Percentiles rank a stretch among this genome's conserved stretches.
Evolutionary conservation across 2,797 vertebrate genomes (phyloP).

Genomic region (Cetoscarus ocellatus): DNA sequence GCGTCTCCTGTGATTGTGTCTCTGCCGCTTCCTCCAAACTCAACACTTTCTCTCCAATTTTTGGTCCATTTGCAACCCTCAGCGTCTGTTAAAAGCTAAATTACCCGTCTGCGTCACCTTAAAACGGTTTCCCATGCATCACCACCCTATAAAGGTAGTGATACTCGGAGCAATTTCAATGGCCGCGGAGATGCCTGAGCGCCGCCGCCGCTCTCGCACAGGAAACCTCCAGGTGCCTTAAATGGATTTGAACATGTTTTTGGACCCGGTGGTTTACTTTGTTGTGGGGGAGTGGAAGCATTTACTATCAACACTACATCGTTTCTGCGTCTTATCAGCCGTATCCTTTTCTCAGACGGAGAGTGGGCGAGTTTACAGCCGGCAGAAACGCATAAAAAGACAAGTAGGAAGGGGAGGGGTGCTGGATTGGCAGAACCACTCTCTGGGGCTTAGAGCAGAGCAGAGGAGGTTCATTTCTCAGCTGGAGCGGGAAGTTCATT

Average conservation of each 20-base stretch:
- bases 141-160: conserved; percentile 45
- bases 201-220: conserved; percentile 17
- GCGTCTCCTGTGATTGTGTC: conserved; percentile 60
- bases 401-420: conserved; percentile 8
- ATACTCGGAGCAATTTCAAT: conserved; percentile 37
- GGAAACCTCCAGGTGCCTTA: conserved; percentile 51
- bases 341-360: conserved; percentile 48
- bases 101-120: conserved; percentile 52
- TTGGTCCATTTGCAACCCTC: conserved; percentile 57
- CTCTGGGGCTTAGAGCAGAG: conserved; percentile 4
- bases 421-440: conserved; percentile 19
- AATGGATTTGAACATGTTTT: conserved; percentile 63
- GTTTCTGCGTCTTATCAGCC: conserved; percentile 52
- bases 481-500: conserved; percentile 23
- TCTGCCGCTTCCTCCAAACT: conserved; percentile 51
- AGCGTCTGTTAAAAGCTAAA: conserved; percentile 62
- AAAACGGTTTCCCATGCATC: conserved; percentile 65
- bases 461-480: conserved; percentile 43
- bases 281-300: conserved; percentile 47
- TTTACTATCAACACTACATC: conserved; percentile 50
- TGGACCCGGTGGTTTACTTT: conserved; percentile 51
- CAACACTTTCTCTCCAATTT: conserved; percentile 62
- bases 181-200: conserved; percentile 32
- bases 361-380: conserved; percentile 26
- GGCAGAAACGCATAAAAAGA: conserved; percentile 28